phyloP scores from a whole-genome alignment of 2,797 vertebrate species.

The Malurus leucopterus region DNA sequence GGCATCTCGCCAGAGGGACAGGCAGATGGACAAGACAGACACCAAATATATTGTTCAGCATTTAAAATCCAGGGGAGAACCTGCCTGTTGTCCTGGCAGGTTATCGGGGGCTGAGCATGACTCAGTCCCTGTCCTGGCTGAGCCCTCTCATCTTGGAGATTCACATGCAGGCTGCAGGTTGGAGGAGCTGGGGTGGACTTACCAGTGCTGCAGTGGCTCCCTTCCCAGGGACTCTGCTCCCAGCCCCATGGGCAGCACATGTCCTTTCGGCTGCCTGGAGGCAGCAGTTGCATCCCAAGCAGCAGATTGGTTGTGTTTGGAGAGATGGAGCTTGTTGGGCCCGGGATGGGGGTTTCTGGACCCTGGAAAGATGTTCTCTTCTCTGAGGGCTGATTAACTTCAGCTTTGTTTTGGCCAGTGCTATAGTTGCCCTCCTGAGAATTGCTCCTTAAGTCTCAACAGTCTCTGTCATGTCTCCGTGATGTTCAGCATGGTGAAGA shows the following conservation, averaged over 20 bases:
- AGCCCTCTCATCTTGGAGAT: background rate
- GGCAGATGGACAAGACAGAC: constrained; percentile 11
- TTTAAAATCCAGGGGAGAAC: constrained; percentile 23
- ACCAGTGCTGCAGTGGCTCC: background rate
- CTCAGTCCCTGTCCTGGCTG: constrained; percentile 13
- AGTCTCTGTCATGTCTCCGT: background rate
- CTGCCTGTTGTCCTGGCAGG: constrained; percentile 20
- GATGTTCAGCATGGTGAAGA: background rate
- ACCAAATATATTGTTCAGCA: background rate
- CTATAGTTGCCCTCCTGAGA: background rate
- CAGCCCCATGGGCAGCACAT: accelerated
- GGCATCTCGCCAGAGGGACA: constrained; percentile 28
- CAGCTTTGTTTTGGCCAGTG: background rate
- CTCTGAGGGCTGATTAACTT: background rate
- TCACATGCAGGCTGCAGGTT: accelerated
- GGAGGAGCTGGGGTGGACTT: background rate
- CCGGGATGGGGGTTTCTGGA: background rate
- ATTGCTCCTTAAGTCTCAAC: background rate
- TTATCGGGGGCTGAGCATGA: constrained; percentile 33
- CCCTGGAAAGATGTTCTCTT: background rate
- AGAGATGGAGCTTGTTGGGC: background rate
- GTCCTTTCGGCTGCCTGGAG: background rate
- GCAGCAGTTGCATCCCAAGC: background rate
- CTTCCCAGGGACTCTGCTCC: background rate
- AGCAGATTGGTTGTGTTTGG: background rate